Evolutionary conservation across 2,797 vertebrate genomes (phyloP).

Genomic region (Pelobates cultripes): DNA sequence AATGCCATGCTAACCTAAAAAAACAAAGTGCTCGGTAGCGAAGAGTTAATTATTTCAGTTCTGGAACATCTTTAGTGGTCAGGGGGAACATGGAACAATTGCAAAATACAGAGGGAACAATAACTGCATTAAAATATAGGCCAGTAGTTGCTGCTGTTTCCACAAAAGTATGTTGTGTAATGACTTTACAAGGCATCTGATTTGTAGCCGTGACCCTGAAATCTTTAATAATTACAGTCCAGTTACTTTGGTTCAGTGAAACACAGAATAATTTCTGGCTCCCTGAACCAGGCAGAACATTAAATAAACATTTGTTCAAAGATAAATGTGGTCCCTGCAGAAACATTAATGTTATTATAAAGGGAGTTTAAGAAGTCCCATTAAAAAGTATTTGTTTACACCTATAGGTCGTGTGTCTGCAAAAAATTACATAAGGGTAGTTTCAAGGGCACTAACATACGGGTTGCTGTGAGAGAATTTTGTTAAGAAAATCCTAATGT

Average conservation of each 20-base stretch:
- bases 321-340: background rate
- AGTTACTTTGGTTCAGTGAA: constrained; percentile 16
- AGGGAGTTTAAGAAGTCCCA: background rate
- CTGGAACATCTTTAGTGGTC: too few relatives aligned
- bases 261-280: constrained; percentile 1
- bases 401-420: background rate
- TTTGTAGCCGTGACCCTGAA: background rate
- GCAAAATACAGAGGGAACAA: too few relatives aligned
- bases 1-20: too few relatives aligned
- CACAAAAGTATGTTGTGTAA: too few relatives aligned
- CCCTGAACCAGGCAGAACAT: constrained; percentile 6
- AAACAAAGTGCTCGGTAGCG: too few relatives aligned
- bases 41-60: too few relatives aligned
- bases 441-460: background rate
- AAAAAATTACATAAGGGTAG: background rate
- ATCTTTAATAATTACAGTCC: constrained; percentile 4
- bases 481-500: background rate
- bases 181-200: background rate
- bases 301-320: constrained; percentile 19
- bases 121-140: too few relatives aligned
- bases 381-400: background rate
- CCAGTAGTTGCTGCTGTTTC: too few relatives aligned
- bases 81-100: too few relatives aligned
- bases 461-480: background rate
- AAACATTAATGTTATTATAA: constrained; percentile 4